Evolutionary conservation across 2,113 vertebrate species (phyloP), one percentile per base, ranked within the genome.

Genomic region (Erythrocebus patas): DNA sequence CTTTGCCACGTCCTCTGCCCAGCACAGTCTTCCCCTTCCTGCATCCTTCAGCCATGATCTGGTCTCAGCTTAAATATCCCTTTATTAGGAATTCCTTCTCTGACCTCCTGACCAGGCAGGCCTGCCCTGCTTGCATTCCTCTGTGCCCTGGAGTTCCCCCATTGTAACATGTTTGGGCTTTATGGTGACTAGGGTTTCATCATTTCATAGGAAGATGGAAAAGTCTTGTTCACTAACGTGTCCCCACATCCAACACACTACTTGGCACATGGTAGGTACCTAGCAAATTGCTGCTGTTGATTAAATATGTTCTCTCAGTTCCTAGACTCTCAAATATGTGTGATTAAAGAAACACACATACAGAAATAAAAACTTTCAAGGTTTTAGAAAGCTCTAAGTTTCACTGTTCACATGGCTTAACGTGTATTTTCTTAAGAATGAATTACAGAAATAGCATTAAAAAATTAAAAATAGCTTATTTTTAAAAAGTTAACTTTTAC

Each of bases 111-210:
- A 27, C 5, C 5, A 14, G 18, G 38, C 23, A 68, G 9, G 6
- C 78, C 2, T 32, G 25, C 10, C 22, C 13, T 11, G 6, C 4
- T n/a, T 1, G 5, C 4, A 12, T 66, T 32, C 3, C 27, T 57
- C 40, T 3, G 17, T 20, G 8, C 8, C 12, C 1, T 17, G 2
- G 9, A 11, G 12, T 45, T 38, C 6, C 9, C 6, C 2, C 2
- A 17, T 18, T 12, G 8, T 3, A 23, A n/a, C 13, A 64, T 0
- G 4, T 18, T 3, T 0, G 32, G 48, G 16, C n/a, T 52, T 50
- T 8, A 3, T 5, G 0, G 8, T 57, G 61, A 45, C 2, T 3
- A 27, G 35, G 5, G 32, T 45, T 68, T 82, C 61, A 22, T 6
- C 14, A 4, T 48, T 22, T 81, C 12, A 30, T 1, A 38, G 20